phyloP scores from a whole-genome alignment of 2,797 vertebrate genomes.

The Oryzias dopingdopingensis region DNA sequence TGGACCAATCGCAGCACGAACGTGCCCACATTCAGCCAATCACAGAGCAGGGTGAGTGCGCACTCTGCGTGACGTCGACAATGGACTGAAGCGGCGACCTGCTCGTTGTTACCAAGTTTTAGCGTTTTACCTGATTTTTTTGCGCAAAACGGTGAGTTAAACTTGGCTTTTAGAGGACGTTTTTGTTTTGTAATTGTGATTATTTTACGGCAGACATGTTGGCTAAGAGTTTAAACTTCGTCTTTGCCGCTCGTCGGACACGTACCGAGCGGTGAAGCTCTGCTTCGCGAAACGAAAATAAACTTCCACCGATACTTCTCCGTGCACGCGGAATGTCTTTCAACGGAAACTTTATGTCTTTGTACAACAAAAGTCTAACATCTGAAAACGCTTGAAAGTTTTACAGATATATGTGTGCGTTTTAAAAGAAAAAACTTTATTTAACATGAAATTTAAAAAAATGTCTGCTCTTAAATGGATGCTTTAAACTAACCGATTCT shows the following conservation, averaged over 20 bases:
- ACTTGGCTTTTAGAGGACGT: background rate
- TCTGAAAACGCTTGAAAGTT: too few relatives aligned
- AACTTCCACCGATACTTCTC: background rate
- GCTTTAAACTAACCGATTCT: too few relatives aligned
- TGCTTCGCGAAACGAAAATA: conserved; percentile 4
- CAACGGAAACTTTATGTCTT: too few relatives aligned
- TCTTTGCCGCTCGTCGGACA: conserved; percentile 12
- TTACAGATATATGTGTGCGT: too few relatives aligned
- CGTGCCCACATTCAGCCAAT: conserved; percentile 46
- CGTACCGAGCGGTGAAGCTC: background rate
- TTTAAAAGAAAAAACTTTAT: too few relatives aligned
- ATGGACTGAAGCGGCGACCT: conserved; percentile 52
- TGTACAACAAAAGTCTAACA: too few relatives aligned
- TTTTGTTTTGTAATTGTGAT: background rate
- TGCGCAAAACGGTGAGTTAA: conserved; percentile 48
- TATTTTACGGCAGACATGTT: background rate
- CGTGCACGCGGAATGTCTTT: too few relatives aligned
- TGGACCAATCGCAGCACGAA: conserved; percentile 48
- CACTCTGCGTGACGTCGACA: conserved; percentile 48
- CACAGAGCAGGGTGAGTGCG: conserved; percentile 27
- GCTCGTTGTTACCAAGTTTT: conserved; percentile 49
- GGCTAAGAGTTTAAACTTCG: background rate
- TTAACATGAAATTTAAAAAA: too few relatives aligned
- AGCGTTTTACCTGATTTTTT: conserved; percentile 22
- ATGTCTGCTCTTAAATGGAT: too few relatives aligned